phyloP scores from a whole-genome alignment of 1,140 invertebrate genomes.

The Chrysomallon squamiferum region DNA sequence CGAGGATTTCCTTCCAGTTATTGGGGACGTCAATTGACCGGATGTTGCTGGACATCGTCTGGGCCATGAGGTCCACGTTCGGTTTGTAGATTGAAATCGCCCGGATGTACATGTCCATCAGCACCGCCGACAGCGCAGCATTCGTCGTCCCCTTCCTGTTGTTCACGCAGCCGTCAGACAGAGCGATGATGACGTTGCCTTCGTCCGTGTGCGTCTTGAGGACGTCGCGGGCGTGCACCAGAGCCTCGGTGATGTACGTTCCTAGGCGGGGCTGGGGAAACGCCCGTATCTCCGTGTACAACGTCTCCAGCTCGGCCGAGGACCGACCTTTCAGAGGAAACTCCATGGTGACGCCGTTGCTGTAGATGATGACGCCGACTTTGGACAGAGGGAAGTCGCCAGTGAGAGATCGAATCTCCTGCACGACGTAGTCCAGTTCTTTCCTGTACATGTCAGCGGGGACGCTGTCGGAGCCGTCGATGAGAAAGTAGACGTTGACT shows the following conservation, averaged over 20 bases:
- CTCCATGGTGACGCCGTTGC: constrained; percentile 2
- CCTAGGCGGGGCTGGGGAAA: background rate
- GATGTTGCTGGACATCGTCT: constrained; percentile 4
- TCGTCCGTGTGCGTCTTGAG: background rate
- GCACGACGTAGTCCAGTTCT: background rate
- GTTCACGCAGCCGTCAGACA: constrained; percentile 7
- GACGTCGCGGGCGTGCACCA: background rate
- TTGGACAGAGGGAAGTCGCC: background rate
- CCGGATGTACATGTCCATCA: background rate
- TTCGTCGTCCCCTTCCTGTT: background rate
- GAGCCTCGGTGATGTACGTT: background rate
- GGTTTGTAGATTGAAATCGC: background rate
- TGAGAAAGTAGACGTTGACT: background rate
- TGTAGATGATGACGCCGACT: constrained; percentile 5
- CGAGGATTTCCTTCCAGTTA: constrained; percentile 4
- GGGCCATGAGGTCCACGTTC: background rate
- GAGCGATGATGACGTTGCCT: constrained; percentile 1
- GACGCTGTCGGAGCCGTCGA: constrained; percentile 10
- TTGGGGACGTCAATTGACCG: background rate
- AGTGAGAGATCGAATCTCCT: constrained; percentile 1
- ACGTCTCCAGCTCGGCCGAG: background rate
- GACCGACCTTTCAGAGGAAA: background rate
- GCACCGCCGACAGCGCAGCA: background rate
- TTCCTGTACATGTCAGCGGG: background rate
- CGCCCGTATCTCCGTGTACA: background rate